Base-by-base conservation (phyloP, 2,888 invertebrate genomes). In the Heliconius hortense region DNA sequence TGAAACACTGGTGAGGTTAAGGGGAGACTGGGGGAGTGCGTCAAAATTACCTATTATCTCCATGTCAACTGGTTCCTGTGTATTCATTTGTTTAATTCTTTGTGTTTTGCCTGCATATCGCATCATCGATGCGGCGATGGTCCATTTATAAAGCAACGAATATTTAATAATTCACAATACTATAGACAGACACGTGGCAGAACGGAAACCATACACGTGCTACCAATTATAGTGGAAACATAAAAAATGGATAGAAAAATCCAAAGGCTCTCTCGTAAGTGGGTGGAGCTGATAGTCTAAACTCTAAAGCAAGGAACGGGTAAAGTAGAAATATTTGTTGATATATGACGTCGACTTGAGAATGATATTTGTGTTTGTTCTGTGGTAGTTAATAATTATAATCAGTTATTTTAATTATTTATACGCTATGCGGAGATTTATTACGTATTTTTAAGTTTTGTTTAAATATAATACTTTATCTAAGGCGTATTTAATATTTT, bases 191-290 rank as follows among this genome's bases (percentile, higher is more conserved):
- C 93, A 93, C 93, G 93, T 93, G 93, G 86, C 93, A 82, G 80
- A 86, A 79, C 90, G 93, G 93, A 93, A 89, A 86, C 85, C 76
- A 82, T 88, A 87, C 93, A 93, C 93, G 93, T 94, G 93, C 87
- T 91, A 87, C 88, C 93, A 93, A 94, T 94, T 94, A 93, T 86
- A 90, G 84, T 83, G 86, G 84, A 88, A 86, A 85, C 83, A 85
- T 80, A 84, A 83, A 88, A 89, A 88, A 81, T 82, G 82, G 82
- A 85, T 84, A 83, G 86, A 86, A 86, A 84, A 84, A 86, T 85
- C 83, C 83, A 81, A 81, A 83, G 82, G 82, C 80, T 82, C 79
- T 82, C 84, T 87, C 86, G 81, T 84, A 83, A 83, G 84, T 86
- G 82, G 89, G 89, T 79, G 90, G 88, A 86, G 87, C 81, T 76